Evolutionary conservation across 2,888 invertebrate species (phyloP).

Genomic region (Thymelicus acteon): DNA sequence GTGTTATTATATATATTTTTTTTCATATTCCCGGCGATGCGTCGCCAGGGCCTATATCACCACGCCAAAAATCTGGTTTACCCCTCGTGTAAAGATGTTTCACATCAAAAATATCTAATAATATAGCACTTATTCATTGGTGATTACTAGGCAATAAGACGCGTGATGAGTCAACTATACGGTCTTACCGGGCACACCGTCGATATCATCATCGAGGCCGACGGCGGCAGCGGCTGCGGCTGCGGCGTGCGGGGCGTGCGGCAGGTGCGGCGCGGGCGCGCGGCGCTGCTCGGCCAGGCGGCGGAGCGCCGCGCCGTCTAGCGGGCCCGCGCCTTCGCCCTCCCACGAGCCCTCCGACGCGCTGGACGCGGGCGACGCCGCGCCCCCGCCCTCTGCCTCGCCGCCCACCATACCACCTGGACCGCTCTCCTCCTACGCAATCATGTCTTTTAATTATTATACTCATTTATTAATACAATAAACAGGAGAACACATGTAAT

Average conservation of each 20-base stretch:
- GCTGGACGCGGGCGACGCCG: constrained; percentile 66
- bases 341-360: constrained; percentile 83
- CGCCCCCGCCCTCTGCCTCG: constrained; percentile 45
- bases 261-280: constrained; percentile 35
- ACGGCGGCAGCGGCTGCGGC: constrained; percentile 36
- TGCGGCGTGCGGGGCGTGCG: constrained; percentile 20
- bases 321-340: constrained; percentile 90
- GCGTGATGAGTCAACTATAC: neutral
- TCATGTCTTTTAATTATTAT: too few species aligned
- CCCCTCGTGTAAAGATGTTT: too few species aligned
- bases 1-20: too few species aligned
- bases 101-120: too few species aligned
- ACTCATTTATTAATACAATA: too few species aligned
- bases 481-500: too few species aligned
- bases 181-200: constrained; percentile 64
- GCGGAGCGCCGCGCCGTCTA: constrained; percentile 92
- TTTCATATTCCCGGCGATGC: too few species aligned
- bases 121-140: too few species aligned
- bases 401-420: constrained; percentile 25
- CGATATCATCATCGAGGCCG: constrained; percentile 59
- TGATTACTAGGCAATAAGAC: too few species aligned
- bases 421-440: constrained; percentile 37
- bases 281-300: constrained; percentile 78
- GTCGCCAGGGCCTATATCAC: too few species aligned
- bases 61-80: too few species aligned